Base-by-base conservation (phyloP, 2,797 vertebrate genomes). In the Acanthornis magna region DNA sequence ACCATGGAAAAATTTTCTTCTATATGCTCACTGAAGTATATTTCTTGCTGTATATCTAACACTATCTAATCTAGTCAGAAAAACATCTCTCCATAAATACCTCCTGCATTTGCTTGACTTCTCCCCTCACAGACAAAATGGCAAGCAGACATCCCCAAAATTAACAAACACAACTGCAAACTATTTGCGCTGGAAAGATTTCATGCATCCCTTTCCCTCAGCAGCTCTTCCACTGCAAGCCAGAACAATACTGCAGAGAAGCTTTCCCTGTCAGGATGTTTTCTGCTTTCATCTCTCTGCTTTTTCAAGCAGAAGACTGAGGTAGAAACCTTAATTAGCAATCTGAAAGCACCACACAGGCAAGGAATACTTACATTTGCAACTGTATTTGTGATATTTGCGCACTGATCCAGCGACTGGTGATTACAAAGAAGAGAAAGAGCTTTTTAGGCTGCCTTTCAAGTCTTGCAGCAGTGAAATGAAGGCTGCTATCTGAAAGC, bases 341-440 rank as follows among this genome's bases (percentile, higher is more conserved):
- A 85, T 65, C 89, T 70, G 50, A 91, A 75, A 85, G 76, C 78
- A 60, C 53, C 71, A 72, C 82, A 30, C 42, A 91, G 89, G 68
- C 80, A 96, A 60, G 53, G 14, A 85, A 93, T 97, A 98, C 98
- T 98, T 97, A 98, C 98, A 90, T 97, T 96, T 97, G 89, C 92
- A 91, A 81, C 36, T 38, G 95, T 88, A 83, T 78, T 68, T 79
- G 61, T 34, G 65, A 85, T 91, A 94, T 40, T 95, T 95, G 91
- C 29, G 17, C 85, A 43, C 95, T 87, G 79, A 75, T 96, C 92
- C 88, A 80, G 87, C 32, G 42, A 50, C 93, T 55, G 94, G 32
- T 66, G 79, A 90, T 75, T 50, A 93, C 81, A 91, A 92, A 84
- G 79, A 88, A 65, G 57, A 73, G 82, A 93, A 92, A 85, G 92